A percentile compares a stretch with the other conserved stretches of the same genome.
These are phyloP conservation scores for Hydrozoanthus tunicans DNA, from an alignment of 64 coral and sea anemone genomes.

Conservation along the genomic window DNA sequence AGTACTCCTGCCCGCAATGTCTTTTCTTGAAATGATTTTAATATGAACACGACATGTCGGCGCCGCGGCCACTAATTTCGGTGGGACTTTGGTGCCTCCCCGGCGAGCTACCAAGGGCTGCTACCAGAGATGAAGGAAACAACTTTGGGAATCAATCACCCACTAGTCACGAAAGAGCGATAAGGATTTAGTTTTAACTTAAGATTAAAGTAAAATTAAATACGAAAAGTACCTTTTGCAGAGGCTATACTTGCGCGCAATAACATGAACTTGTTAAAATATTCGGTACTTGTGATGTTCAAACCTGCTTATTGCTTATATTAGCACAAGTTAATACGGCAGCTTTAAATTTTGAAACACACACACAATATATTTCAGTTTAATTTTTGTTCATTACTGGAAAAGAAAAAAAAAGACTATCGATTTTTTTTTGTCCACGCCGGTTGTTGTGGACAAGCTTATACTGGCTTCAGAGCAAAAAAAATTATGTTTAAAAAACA, in stretches of 20 bases:
- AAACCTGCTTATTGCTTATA: neutral
- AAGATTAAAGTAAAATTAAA: neutral
- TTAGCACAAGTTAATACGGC: neutral
- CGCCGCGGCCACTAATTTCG: conserved; percentile 50
- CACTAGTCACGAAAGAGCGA: conserved; percentile 5
- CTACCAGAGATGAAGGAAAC: conserved; percentile 4
- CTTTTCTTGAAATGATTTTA: conserved; percentile 57
- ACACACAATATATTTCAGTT: conserved; percentile 3
- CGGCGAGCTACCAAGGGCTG: conserved; percentile 29
- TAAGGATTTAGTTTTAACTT: neutral
- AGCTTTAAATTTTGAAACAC: neutral
- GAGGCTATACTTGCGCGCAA: neutral
- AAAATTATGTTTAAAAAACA: no score
- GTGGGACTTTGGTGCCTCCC: conserved; percentile 39
- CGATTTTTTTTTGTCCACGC: neutral
- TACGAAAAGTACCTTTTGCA: neutral
- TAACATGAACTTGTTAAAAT: neutral
- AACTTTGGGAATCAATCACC: neutral
- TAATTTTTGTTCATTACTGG: conserved; percentile 33
- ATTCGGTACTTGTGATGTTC: neutral
- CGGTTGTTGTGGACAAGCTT: no score
- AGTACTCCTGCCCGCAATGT: conserved; percentile 51
- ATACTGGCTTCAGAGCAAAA: no score
- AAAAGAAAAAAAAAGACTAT: neutral
- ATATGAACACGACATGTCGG: conserved; percentile 50